Evolutionary conservation across 2,797 vertebrate genomes (phyloP).

Genomic region (Urophycis tenuis): DNA sequence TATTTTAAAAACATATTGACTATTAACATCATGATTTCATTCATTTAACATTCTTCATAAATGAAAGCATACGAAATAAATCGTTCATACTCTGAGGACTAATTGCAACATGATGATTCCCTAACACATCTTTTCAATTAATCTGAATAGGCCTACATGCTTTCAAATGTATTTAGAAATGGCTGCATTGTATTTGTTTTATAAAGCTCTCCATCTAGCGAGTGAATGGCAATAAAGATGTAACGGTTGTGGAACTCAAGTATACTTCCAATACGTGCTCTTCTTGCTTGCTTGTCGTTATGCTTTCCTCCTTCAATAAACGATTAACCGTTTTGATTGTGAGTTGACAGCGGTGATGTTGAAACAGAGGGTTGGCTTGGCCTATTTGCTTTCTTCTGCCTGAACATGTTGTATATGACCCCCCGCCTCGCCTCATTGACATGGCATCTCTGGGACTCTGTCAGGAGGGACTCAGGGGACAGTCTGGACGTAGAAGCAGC

Average conservation of each 20-base stretch:
- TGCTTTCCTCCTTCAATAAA: background rate
- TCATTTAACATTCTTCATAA: no score
- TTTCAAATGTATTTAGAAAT: background rate
- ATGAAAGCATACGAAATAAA: no score
- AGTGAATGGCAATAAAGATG: background rate
- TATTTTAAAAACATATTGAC: no score
- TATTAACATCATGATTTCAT: no score
- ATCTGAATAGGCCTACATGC: no score
- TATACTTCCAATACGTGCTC: background rate
- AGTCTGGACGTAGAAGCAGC: background rate
- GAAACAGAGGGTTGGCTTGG: background rate
- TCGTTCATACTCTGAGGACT: no score
- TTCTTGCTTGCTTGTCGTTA: background rate
- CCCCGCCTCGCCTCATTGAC: background rate
- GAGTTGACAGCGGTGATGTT: background rate
- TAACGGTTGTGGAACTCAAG: background rate
- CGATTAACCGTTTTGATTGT: background rate
- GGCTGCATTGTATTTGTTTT: background rate
- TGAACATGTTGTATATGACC: background rate
- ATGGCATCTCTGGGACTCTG: background rate
- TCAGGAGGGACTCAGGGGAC: background rate
- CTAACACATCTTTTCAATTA: no score
- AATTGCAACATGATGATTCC: no score
- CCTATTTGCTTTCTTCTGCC: background rate
- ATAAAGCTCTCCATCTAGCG: background rate